Evolutionary conservation across 2,888 invertebrate species (phyloP).

Genomic region (Stenchaetothrips biformis): DNA sequence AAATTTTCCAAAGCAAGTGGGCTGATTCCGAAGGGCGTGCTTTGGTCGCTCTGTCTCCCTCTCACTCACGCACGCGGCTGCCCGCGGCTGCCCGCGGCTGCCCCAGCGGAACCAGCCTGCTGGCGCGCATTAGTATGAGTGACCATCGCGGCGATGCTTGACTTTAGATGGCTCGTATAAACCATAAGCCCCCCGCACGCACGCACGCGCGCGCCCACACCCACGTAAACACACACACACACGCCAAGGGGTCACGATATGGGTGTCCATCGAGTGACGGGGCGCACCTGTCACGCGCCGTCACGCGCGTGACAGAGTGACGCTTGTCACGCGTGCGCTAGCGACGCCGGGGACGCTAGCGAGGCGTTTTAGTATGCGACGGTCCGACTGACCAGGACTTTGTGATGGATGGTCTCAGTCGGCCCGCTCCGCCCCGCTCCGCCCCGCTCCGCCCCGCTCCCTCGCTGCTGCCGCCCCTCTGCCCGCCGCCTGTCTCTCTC

Average conservation of each 20-base stretch:
- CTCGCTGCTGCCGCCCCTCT: not conserved
- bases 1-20: too few species aligned
- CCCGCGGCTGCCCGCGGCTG: too few species aligned
- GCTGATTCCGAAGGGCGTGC: too few species aligned
- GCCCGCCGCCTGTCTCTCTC: too few species aligned
- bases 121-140: not conserved
- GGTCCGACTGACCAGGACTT: not conserved
- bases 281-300: constrained; percentile 8
- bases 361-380: constrained; percentile 6
- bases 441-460: not conserved
- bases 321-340: not conserved
- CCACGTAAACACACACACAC: not conserved
- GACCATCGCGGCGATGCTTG: not conserved
- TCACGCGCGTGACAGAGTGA: constrained; percentile 18
- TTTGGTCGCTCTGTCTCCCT: too few species aligned
- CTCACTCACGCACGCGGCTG: too few species aligned
- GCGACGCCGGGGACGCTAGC: not conserved
- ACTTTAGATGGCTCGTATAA: constrained; percentile 25
- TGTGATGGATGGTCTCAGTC: constrained; percentile 2
- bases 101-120: too few species aligned
- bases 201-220: not conserved
- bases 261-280: not conserved
- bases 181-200: constrained; percentile 2
- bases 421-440: too few species aligned
- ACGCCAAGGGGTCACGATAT: not conserved